Evolutionary conservation across 2,113 vertebrate species (phyloP), one percentile per base, ranked within the genome.

Genomic region (Syrrhaptes paradoxus): DNA sequence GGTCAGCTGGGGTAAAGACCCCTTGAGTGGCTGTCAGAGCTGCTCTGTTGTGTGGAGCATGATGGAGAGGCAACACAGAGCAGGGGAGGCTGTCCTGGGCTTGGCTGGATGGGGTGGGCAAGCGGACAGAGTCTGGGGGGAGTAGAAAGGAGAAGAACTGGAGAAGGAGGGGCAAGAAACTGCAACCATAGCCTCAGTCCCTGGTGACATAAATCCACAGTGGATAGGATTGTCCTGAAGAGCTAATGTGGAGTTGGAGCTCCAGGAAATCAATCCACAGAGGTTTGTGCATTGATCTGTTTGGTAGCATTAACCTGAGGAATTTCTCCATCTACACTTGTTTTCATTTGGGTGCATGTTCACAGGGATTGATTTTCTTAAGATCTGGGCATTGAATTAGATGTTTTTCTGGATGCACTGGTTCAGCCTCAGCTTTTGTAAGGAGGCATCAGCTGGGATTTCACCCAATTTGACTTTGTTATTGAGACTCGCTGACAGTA

Each of bases 271-370:
- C 85, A 87, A 26, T 94, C 77, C 18, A 4, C 54, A n/a, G 55
- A 68, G 68, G 45, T 88, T 86, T 85, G 72, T 68, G 48, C 54
- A 96, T 94, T 89, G 93, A 96, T 96, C 88, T 95, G 86, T 87
- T 96, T 97, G 59, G 90, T 86, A 94, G 81, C 61, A 46, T 93
- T 95, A 95, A 96, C 75, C 87, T 59, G 71, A 95, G 72, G 83
- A 94, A 72, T 43, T 90, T 97, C 83, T 87, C 46, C 52, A 54
- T 77, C 49, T 94, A 66, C 43, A 17, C 59, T 75, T 88, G 78
- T 95, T 97, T 95, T 93, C 62, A 80, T 78, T 93, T 93, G 73
- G n/a, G 15, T 73, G 46, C n/a, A 9, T 87, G 95, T 86, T 97
- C 81, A 66, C 45, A 62, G 67, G 20, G 63, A 80, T 66, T 82